Conservation (phyloP, 2,888 invertebrate species). For the Augiades crinisus region DNA sequence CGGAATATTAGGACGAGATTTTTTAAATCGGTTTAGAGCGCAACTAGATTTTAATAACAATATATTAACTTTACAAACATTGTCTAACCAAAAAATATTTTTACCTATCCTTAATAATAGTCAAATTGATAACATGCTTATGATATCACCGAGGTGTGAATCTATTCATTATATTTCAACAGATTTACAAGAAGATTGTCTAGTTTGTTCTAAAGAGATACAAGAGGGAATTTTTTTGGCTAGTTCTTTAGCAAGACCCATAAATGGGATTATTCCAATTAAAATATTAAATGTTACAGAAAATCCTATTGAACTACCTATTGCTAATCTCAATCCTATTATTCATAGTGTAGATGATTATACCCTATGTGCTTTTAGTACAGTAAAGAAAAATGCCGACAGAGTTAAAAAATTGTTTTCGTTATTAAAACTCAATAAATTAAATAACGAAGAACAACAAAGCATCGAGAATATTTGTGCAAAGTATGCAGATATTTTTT, state of each 20-base stretch:
- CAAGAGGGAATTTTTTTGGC: background rate
- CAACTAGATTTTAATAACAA: conserved; percentile 1
- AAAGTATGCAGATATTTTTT: conserved; percentile 24
- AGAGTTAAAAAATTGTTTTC: conserved; percentile 21
- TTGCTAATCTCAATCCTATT: background rate
- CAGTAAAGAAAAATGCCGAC: background rate
- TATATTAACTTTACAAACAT: background rate
- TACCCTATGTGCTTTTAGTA: background rate
- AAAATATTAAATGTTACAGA: conserved; percentile 2
- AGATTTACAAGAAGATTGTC: background rate
- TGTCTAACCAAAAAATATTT: background rate
- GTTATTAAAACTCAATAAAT: conserved; percentile 12
- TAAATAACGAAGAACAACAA: conserved; percentile 13
- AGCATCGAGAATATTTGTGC: conserved; percentile 21
- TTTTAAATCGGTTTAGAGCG: background rate
- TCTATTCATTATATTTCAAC: conserved; percentile 3
- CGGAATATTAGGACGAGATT: conserved; percentile 1
- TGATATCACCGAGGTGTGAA: background rate
- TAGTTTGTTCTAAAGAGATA: conserved; percentile 1
- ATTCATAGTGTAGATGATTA: background rate
- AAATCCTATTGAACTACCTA: background rate
- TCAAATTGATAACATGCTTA: background rate
- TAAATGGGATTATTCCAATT: background rate
- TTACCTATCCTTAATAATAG: background rate
- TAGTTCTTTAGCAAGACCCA: background rate